A percentile compares a stretch with the other conserved stretches of the same genome.
These are phyloP conservation scores for Salvator merianae DNA, from an alignment of 2,113 vertebrate species.

Conservation along the genomic window DNA sequence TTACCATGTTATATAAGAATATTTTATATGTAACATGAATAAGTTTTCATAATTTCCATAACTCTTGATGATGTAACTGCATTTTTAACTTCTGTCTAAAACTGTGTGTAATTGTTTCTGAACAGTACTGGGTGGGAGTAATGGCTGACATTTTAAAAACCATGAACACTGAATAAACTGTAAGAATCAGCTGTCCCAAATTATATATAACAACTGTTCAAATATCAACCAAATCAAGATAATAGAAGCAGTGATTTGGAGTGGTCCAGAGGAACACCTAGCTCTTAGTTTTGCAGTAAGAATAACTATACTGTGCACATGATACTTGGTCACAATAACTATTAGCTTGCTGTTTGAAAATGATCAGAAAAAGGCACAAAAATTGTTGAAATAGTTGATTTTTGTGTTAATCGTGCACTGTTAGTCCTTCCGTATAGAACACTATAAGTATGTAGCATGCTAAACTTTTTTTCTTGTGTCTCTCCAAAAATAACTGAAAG, in stretches of 20 bases:
- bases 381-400: not conserved
- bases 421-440: not conserved
- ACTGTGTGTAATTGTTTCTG: not conserved
- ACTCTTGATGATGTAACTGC: not conserved
- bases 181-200: not conserved
- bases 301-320: not conserved
- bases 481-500: not conserved
- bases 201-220: not conserved
- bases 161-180: not conserved
- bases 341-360: not conserved
- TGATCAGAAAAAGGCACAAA: not conserved
- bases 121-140: not conserved
- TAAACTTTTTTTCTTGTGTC: not conserved
- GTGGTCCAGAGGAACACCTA: not conserved
- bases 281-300: not conserved
- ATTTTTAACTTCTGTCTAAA: not conserved
- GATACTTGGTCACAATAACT: not conserved
- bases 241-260: not conserved
- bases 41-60: not conserved
- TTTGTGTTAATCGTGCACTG: not conserved
- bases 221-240: not conserved
- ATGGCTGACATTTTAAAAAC: too few species aligned
- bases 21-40: not conserved
- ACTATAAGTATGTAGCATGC: not conserved
- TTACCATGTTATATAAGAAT: not conserved